Percentiles rank a stretch among this genome's conserved stretches.
Evolutionary conservation across 2,797 vertebrate species (phyloP).

Genomic region (Poecilia gillii): DNA sequence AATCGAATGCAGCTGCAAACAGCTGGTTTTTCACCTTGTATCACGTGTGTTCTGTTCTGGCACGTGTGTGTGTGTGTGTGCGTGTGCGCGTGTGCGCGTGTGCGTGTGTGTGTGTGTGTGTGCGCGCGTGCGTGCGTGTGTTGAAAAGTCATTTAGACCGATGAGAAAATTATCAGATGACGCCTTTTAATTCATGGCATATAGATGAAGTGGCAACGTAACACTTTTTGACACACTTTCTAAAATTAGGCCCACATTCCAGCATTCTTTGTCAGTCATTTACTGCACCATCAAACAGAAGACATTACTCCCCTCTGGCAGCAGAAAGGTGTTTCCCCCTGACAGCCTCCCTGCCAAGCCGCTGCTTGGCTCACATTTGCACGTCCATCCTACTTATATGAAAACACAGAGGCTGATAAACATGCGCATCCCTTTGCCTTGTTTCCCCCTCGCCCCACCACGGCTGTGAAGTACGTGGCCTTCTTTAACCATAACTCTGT

Average conservation of each 20-base stretch:
- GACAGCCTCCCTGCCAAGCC: slow-evolving; percentile 35
- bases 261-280: slow-evolving; percentile 23
- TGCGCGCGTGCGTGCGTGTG: not conserved
- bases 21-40: too few species aligned
- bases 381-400: slow-evolving; percentile 19
- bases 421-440: slow-evolving; percentile 8
- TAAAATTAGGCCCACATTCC: not conserved
- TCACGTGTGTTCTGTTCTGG: not conserved
- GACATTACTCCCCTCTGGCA: slow-evolving; percentile 27
- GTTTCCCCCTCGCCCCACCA: not conserved
- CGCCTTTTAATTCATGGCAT: slow-evolving; percentile 33
- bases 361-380: slow-evolving; percentile 38
- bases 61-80: not conserved
- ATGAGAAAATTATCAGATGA: slow-evolving; percentile 30
- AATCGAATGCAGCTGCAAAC: too few species aligned
- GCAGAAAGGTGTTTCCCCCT: slow-evolving; percentile 27
- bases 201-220: slow-evolving; percentile 13
- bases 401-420: slow-evolving; percentile 29
- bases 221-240: slow-evolving; percentile 17
- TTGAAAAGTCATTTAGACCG: slow-evolving; percentile 15
- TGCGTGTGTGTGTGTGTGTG: not conserved
- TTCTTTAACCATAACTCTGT: slow-evolving; percentile 14
- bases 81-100: not conserved
- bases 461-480: slow-evolving; percentile 14
- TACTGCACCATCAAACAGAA: slow-evolving; percentile 11